These are phyloP conservation scores for Gulo gulo DNA, from an alignment of 2,113 vertebrate genomes.

Conservation along the genomic window DNA sequence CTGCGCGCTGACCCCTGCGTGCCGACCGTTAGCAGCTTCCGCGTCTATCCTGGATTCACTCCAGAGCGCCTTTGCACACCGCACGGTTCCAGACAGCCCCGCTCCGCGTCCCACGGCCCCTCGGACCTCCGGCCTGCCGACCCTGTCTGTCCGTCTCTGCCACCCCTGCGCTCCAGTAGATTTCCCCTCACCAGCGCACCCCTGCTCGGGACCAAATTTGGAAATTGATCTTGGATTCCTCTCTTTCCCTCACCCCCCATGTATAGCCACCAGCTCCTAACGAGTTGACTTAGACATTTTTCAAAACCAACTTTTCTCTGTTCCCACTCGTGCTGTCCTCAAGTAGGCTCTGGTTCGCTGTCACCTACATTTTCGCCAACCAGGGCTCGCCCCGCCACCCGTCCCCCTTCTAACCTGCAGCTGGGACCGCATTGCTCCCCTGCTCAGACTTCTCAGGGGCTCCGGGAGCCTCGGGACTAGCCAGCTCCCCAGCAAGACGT, in stretches of 20 bases:
- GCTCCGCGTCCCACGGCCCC: accelerated
- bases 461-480: background rate
- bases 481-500: background rate
- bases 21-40: background rate
- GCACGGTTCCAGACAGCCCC: background rate
- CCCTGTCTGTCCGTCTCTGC: accelerated
- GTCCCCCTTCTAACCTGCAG: background rate
- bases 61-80: background rate
- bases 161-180: background rate
- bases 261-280: background rate
- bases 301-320: background rate
- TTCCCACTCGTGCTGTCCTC: background rate
- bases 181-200: background rate
- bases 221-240: background rate
- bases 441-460: background rate
- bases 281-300: too few relatives aligned
- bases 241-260: too few relatives aligned
- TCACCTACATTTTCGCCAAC: background rate
- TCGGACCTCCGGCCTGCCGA: background rate
- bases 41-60: background rate
- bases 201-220: background rate
- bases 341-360: too few relatives aligned
- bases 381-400: background rate
- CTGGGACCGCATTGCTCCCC: background rate
- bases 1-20: accelerated